phyloP scores from a whole-genome alignment of 92 coral and sea anemone genomes.

The Porites rus region DNA sequence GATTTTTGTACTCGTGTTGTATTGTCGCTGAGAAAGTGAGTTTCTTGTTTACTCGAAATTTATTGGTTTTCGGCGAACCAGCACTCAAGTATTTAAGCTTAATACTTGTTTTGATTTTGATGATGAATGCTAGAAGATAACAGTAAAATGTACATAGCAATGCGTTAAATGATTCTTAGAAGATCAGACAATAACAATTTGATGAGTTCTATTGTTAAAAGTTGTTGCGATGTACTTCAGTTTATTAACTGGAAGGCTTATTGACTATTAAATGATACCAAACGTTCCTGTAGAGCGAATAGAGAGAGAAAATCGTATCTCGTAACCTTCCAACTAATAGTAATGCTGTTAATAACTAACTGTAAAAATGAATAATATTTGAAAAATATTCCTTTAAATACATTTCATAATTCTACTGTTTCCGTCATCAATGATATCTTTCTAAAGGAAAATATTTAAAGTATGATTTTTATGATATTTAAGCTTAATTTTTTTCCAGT shows the following conservation, averaged over 20 bases:
- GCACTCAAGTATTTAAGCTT: not conserved
- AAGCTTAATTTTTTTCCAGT: too few species aligned
- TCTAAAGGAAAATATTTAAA: too few species aligned
- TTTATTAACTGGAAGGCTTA: not conserved
- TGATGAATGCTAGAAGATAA: not conserved
- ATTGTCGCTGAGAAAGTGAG: not conserved
- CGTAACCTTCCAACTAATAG: too few species aligned
- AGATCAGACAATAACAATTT: not conserved
- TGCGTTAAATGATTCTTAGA: not conserved
- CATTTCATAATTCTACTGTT: too few species aligned
- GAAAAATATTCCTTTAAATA: too few species aligned
- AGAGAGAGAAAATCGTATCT: too few species aligned
- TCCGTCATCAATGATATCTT: too few species aligned
- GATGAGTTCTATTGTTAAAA: not conserved
- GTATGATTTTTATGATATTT: too few species aligned
- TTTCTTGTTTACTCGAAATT: slow-evolving; percentile 9
- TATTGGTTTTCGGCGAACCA: not conserved
- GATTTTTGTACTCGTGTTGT: too few species aligned
- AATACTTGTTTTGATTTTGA: not conserved
- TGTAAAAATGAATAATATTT: too few species aligned
- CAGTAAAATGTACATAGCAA: not conserved
- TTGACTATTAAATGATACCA: not conserved
- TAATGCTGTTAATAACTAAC: too few species aligned
- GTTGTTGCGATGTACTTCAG: not conserved
- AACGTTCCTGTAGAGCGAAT: too few species aligned